These are phyloP conservation scores for Dendroctonus valens DNA, from an alignment of 1,140 invertebrate species.

Conservation along the genomic window DNA sequence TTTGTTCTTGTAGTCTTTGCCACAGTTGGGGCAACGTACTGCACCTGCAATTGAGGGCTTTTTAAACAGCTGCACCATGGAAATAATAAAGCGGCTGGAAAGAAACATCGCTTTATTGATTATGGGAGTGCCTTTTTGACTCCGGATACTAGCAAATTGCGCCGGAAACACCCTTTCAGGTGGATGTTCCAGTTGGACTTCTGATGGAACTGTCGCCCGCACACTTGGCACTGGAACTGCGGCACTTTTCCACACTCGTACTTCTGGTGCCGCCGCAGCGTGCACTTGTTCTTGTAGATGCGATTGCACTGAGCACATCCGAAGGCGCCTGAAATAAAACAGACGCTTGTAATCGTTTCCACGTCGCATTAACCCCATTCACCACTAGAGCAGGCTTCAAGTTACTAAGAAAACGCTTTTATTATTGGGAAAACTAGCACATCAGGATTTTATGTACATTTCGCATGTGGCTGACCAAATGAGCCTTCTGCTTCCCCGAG, in stretches of 20 bases:
- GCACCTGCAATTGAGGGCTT: not conserved
- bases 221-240: conserved; percentile 51
- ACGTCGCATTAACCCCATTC: no score
- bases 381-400: no score
- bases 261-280: conserved; percentile 48
- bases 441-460: conserved; percentile 4
- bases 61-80: not conserved
- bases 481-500: conserved; percentile 69
- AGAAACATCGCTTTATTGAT: not conserved
- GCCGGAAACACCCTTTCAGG: conserved; percentile 7
- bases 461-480: conserved; percentile 67
- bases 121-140: not conserved
- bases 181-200: conserved; percentile 26
- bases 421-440: no score
- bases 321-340: not conserved
- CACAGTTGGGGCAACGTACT: conserved; percentile 31
- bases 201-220: conserved; percentile 22
- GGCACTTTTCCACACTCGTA: conserved; percentile 57
- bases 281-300: conserved; percentile 34
- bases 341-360: no score
- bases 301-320: conserved; percentile 30
- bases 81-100: not conserved
- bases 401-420: no score
- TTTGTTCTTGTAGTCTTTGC: conserved; percentile 34
- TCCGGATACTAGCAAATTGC: not conserved